These are phyloP conservation scores for Dissostichus mawsoni DNA, from an alignment of 2,113 vertebrate genomes.

Conservation along the genomic window DNA sequence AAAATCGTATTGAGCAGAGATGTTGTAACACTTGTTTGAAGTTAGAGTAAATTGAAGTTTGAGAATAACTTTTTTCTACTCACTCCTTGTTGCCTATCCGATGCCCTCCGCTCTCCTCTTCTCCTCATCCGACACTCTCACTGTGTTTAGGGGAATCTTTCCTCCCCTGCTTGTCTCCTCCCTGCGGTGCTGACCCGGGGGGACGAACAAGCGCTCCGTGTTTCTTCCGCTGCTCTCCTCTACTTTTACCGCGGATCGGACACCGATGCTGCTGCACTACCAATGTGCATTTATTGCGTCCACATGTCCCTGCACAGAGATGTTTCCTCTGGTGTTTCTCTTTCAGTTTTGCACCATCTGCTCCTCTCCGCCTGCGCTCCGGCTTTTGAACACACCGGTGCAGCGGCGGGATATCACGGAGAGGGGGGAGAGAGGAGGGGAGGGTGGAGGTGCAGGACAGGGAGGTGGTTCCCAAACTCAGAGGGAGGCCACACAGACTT, in stretches of 20 bases:
- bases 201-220: constrained; percentile 57
- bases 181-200: constrained; percentile 51
- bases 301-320: constrained; percentile 7
- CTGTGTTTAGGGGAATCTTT: constrained; percentile 73
- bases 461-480: constrained; percentile 34
- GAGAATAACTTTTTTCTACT: constrained; percentile 33
- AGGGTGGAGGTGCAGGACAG: constrained; percentile 33
- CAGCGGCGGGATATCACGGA: constrained; percentile 38
- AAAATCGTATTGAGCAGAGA: not conserved
- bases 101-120: constrained; percentile 79
- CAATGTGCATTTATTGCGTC: not conserved
- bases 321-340: not conserved
- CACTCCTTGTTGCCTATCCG: constrained; percentile 74
- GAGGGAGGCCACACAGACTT: not conserved
- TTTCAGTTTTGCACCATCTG: constrained; percentile 11
- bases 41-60: not conserved
- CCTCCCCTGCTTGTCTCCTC: constrained; percentile 67
- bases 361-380: constrained; percentile 23
- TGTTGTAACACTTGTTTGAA: not conserved
- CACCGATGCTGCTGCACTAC: not conserved
- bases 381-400: constrained; percentile 58
- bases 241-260: constrained; percentile 20
- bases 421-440: constrained; percentile 10
- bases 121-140: constrained; percentile 75
- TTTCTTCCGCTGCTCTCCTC: constrained; percentile 39